Percentiles rank a stretch among this genome's conserved stretches.
Evolutionary conservation across 2,888 invertebrate species (phyloP).

Genomic region (Cyclophora punctaria): DNA sequence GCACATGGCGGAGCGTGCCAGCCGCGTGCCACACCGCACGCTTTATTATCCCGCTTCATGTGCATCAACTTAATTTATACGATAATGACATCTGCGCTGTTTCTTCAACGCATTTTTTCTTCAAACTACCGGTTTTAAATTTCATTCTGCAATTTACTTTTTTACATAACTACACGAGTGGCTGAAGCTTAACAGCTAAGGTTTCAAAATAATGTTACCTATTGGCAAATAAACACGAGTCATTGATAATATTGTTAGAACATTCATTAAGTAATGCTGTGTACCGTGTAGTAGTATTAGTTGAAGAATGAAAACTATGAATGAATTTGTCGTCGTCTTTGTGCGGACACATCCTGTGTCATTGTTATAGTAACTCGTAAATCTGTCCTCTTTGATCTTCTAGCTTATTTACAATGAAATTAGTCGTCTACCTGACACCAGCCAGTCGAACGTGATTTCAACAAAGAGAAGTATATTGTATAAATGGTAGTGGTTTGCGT

Average conservation of each 20-base stretch:
- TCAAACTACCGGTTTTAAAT: too few species aligned
- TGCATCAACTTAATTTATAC: neutral
- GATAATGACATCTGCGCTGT: neutral
- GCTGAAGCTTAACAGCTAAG: too few species aligned
- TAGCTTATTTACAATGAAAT: slow-evolving; percentile 46
- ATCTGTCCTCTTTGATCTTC: slow-evolving; percentile 46
- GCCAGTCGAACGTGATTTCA: slow-evolving; percentile 44
- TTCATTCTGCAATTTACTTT: too few species aligned
- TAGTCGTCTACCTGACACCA: slow-evolving; percentile 61
- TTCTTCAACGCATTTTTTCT: too few species aligned
- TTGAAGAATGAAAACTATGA: slow-evolving; percentile 33
- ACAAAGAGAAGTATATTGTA: slow-evolving; percentile 56
- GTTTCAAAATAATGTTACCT: neutral
- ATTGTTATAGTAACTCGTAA: slow-evolving; percentile 39
- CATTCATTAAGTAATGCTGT: neutral
- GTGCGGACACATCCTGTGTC: slow-evolving; percentile 61
- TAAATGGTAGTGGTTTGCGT: slow-evolving; percentile 54
- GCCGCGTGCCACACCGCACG: slow-evolving; percentile 49
- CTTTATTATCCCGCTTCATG: slow-evolving; percentile 23
- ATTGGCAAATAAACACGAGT: neutral
- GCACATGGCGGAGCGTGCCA: slow-evolving; percentile 50
- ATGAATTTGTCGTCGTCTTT: slow-evolving; percentile 40
- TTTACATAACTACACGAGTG: too few species aligned
- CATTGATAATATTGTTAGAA: too few species aligned
- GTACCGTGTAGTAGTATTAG: slow-evolving; percentile 15